phyloP scores from a whole-genome alignment of 2,888 invertebrate genomes.

The Epinotia brunnichana region DNA sequence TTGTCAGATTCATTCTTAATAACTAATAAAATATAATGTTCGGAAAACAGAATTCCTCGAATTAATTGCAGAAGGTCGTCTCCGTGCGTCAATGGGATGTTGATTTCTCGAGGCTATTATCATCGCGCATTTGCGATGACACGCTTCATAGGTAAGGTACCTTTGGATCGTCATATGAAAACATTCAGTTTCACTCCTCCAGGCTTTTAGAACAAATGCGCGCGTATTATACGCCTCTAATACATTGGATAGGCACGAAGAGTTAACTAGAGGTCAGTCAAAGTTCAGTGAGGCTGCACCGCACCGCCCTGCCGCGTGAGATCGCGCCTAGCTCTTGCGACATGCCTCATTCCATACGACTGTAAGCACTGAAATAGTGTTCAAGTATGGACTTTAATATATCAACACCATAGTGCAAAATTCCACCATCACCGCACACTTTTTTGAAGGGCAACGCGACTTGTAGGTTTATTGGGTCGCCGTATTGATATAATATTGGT shows the following conservation, averaged over 20 bases:
- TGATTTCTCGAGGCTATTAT: background rate
- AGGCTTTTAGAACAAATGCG: constrained; percentile 27
- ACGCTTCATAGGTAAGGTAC: background rate
- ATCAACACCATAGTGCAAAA: constrained; percentile 17
- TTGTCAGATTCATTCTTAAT: constrained; percentile 18
- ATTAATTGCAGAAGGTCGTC: constrained; percentile 5
- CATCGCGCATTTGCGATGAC: background rate
- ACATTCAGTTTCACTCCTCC: constrained; percentile 4
- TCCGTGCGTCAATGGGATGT: background rate
- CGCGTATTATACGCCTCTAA: constrained; percentile 29
- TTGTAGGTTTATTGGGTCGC: background rate
- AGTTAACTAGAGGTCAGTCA: constrained; percentile 61
- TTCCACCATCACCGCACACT: background rate
- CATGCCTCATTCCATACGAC: constrained; percentile 47
- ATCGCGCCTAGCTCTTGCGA: constrained; percentile 54
- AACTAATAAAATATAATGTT: constrained; percentile 10
- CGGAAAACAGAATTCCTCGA: constrained; percentile 1
- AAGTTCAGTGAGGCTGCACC: constrained; percentile 63
- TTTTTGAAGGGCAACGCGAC: constrained; percentile 23
- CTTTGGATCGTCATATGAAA: constrained; percentile 2
- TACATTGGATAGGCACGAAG: constrained; percentile 33
- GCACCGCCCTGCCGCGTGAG: constrained; percentile 52
- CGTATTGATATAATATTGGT: background rate
- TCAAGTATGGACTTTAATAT: constrained; percentile 29
- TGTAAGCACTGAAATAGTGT: constrained; percentile 33